phyloP scores from a whole-genome alignment of 2,113 vertebrate genomes.

The Oryzias woworae region DNA sequence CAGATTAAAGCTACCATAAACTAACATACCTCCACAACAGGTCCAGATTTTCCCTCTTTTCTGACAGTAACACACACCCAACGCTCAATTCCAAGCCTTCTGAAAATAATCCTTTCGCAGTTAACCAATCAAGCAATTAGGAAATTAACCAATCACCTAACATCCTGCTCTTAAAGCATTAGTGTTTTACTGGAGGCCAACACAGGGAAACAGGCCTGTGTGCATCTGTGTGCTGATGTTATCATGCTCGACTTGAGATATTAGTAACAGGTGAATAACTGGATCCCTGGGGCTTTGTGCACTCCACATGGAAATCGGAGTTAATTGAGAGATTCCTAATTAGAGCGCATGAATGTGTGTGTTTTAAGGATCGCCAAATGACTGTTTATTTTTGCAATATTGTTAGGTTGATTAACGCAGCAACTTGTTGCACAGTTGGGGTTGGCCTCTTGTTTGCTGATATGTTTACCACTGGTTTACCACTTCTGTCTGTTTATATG shows the following conservation, averaged over 20 bases:
- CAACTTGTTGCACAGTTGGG: slow-evolving; percentile 29
- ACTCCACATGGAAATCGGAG: slow-evolving; percentile 60
- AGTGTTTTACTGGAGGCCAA: slow-evolving; percentile 33
- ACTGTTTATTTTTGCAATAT: slow-evolving; percentile 55
- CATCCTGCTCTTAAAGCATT: slow-evolving; percentile 5
- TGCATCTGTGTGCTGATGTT: slow-evolving; percentile 26
- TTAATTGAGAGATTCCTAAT: slow-evolving; percentile 69
- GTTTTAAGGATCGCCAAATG: slow-evolving; percentile 8
- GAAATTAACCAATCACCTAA: slow-evolving; percentile 48
- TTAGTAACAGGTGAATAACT: slow-evolving; percentile 72
- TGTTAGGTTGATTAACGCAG: slow-evolving; percentile 50
- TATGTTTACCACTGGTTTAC: neutral
- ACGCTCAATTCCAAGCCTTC: slow-evolving; percentile 67
- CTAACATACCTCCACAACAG: slow-evolving; percentile 26
- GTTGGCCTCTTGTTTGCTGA: slow-evolving; percentile 17
- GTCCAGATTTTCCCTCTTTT: slow-evolving; percentile 12
- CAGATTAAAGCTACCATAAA: slow-evolving; percentile 9
- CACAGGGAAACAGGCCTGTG: slow-evolving; percentile 10
- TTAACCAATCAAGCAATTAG: slow-evolving; percentile 70
- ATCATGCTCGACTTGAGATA: slow-evolving; percentile 57
- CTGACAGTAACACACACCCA: slow-evolving; percentile 61
- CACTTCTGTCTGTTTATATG: slow-evolving; percentile 17
- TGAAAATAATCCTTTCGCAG: slow-evolving; percentile 70
- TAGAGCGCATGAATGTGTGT: slow-evolving; percentile 41
- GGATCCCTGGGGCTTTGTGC: slow-evolving; percentile 52